Evolutionary conservation across 2,888 invertebrate species (phyloP), one percentile per base, ranked within the genome.

Genomic region (Melitaea athalia): DNA sequence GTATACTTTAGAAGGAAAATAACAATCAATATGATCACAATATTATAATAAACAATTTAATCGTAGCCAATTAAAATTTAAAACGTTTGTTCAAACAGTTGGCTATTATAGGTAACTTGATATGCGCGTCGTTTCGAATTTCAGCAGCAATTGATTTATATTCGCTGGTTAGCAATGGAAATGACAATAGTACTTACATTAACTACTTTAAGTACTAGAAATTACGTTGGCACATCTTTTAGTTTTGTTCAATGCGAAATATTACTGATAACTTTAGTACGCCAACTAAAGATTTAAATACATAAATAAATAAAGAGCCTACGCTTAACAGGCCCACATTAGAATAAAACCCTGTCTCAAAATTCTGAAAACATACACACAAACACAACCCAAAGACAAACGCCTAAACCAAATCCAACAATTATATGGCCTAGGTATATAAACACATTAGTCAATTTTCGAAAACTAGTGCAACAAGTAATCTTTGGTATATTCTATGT

Each of bases 21-120:
- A n/a, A 33, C 17, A 53, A 52, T 8, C 43, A 65, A 60, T 66
- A 42, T 53, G 47, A 45, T 24, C 33, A 38, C 47, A 47, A 55
- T 38, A 5, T 12, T 33, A 52, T 60, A 52, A 24, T 59, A 59
- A 69, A 69, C 59, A 66, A 69, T 66, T 59, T 57, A 59, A 66
- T 69, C 45, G 59, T 45, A 42, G 47, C 45, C 69, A 66, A 66
- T 66, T 69, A 53, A 17, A 60, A 63, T 59, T 66, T 69, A 53
- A 17, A 60, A 63, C 63, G 66, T 57, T 64, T 59, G 17, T 64
- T 61, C 50, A 59, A 63, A 47, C 61, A 61, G 24, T 59, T 45
- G 8, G 55, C 55, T 61, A 24, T 55, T 47, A 55, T 42, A 49
- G 10, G 66, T 31, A 69, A 67, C 59, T 63, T 43, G 53, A 69